Percentiles rank a stretch among this genome's conserved stretches.
Conservation (phyloP, 53 echinoderm and acorn worm genomes). For the Antedon mediterranea region DNA sequence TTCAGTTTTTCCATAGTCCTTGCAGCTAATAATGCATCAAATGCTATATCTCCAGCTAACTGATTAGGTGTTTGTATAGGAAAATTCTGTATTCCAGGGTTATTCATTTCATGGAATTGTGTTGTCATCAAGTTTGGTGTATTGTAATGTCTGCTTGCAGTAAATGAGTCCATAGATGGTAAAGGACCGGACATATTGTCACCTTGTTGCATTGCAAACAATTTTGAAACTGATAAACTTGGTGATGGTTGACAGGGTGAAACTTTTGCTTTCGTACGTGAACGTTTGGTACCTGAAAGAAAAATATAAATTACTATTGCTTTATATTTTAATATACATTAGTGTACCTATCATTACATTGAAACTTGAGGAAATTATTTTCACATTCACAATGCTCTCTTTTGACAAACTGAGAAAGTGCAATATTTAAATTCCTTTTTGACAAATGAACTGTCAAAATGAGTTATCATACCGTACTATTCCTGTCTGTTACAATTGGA, state of each 20-base stretch:
- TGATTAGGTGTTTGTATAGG: neutral
- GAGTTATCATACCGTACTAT: too few species aligned
- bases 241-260: constrained; percentile 4
- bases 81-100: neutral
- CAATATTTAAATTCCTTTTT: too few species aligned
- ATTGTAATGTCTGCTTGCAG: neutral
- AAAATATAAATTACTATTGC: constrained; percentile 4
- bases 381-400: too few species aligned
- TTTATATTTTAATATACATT: too few species aligned
- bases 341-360: too few species aligned
- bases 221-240: constrained; percentile 29
- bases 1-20: neutral
- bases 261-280: constrained; percentile 22
- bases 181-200: constrained; percentile 7
- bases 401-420: too few species aligned
- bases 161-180: neutral
- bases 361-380: too few species aligned
- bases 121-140: neutral
- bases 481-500: too few species aligned
- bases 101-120: neutral
- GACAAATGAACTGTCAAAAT: too few species aligned
- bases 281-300: constrained; percentile 29
- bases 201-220: constrained; percentile 29
- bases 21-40: neutral
- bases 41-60: neutral